A percentile compares a stretch with the other conserved stretches of the same genome.
These are phyloP conservation scores for Danio jaintianensis DNA, from an alignment of 2,797 vertebrate genomes.

Conservation along the genomic window DNA sequence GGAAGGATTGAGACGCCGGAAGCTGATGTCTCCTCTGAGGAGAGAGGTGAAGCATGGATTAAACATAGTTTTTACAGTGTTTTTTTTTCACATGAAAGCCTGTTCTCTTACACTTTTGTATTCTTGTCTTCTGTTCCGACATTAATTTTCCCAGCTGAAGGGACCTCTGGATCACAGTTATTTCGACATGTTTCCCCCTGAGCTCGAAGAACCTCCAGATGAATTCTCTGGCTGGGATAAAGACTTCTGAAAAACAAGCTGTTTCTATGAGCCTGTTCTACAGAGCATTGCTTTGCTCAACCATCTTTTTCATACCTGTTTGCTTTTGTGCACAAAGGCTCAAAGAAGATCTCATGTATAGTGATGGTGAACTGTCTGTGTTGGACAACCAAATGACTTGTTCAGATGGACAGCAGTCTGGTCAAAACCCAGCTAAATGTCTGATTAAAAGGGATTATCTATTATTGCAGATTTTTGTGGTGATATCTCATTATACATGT, in stretches of 20 bases:
- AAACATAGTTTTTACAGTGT: neutral
- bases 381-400: neutral
- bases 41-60: slow-evolving; percentile 72
- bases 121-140: neutral
- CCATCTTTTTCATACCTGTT: neutral
- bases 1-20: slow-evolving; percentile 77
- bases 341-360: neutral
- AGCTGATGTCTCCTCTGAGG: slow-evolving; percentile 75
- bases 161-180: slow-evolving; percentile 80
- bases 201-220: slow-evolving; percentile 77
- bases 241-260: slow-evolving; percentile 73
- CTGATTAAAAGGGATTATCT: too few relatives aligned
- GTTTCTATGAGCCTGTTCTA: neutral
- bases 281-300: neutral
- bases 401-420: slow-evolving; percentile 8
- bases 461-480: neutral
- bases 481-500: neutral
- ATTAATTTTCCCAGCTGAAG: slow-evolving; percentile 69
- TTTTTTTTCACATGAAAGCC: neutral
- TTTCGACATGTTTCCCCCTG: slow-evolving; percentile 81
- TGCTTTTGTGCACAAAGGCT: neutral
- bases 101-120: neutral
- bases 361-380: neutral
- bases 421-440: neutral
- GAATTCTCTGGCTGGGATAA: slow-evolving; percentile 84